Percentiles rank a stretch among this genome's conserved stretches.
phyloP scores from a whole-genome alignment of 2,888 invertebrate genomes.

The Cyaniris semiargus region DNA sequence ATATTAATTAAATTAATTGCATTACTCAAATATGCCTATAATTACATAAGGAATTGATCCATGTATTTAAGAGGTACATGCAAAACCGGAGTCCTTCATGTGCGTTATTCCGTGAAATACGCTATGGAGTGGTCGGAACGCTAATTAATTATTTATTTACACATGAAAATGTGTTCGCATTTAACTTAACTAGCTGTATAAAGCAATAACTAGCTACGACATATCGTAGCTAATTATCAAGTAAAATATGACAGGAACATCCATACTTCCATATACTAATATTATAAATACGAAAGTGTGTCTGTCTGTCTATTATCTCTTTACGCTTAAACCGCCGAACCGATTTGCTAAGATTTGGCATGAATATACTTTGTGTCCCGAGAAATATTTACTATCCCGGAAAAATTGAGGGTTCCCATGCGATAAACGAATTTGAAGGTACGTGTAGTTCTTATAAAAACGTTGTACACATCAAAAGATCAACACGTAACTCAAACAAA shows the following conservation, averaged over 20 bases:
- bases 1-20: not conserved
- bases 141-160: conserved; percentile 7
- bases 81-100: not conserved
- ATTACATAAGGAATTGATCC: conserved; percentile 8
- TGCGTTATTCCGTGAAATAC: conserved; percentile 2
- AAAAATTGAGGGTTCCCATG: too few species aligned
- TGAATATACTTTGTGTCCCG: too few species aligned
- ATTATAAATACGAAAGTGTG: too few species aligned
- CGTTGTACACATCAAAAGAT: not conserved
- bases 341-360: too few species aligned
- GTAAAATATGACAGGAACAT: too few species aligned
- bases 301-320: too few species aligned
- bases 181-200: not conserved
- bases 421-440: too few species aligned
- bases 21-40: not conserved
- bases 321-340: too few species aligned
- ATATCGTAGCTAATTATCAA: too few species aligned
- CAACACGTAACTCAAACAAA: not conserved
- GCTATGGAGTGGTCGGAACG: not conserved
- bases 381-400: too few species aligned
- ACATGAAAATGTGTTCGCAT: not conserved
- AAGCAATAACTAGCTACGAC: not conserved
- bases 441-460: not conserved
- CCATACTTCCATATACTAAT: too few species aligned
- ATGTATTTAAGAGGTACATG: not conserved